These are phyloP conservation scores for Charadrius vociferus DNA, from an alignment of 2,113 vertebrate species.

Conservation along the genomic window DNA sequence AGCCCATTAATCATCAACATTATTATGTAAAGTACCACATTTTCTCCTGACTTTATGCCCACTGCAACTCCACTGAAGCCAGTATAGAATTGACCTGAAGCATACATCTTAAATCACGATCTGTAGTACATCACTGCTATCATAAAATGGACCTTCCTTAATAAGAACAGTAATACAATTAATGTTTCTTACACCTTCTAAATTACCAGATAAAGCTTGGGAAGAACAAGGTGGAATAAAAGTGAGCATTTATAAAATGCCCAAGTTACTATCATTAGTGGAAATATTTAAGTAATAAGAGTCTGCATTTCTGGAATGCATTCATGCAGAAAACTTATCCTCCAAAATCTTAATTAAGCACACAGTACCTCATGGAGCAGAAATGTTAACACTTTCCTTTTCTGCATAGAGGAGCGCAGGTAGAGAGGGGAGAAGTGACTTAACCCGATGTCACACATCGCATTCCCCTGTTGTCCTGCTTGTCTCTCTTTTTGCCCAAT, in stretches of 20 bases:
- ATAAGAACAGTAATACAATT: conserved; percentile 3
- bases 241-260: conserved; percentile 26
- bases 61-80: conserved; percentile 24
- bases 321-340: conserved; percentile 49
- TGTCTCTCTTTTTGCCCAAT: neutral
- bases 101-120: conserved; percentile 38
- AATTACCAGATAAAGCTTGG: conserved; percentile 32
- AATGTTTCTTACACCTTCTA: conserved; percentile 21
- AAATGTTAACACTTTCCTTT: neutral
- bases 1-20: conserved; percentile 40
- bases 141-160: conserved; percentile 21
- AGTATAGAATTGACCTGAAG: conserved; percentile 23
- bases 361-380: neutral
- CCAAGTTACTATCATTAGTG: conserved; percentile 21
- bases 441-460: neutral
- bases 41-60: conserved; percentile 46
- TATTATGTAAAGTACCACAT: conserved; percentile 50
- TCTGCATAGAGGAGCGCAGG: neutral
- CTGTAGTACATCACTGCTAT: conserved; percentile 10
- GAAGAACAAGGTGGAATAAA: conserved; percentile 14
- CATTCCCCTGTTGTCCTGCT: neutral
- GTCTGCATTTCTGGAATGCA: conserved; percentile 31
- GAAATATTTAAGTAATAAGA: conserved; percentile 55
- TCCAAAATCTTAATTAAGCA: conserved; percentile 56
- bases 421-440: neutral